Conservation (phyloP, 2,797 vertebrate genomes). For the Notolepis coatsorum region DNA sequence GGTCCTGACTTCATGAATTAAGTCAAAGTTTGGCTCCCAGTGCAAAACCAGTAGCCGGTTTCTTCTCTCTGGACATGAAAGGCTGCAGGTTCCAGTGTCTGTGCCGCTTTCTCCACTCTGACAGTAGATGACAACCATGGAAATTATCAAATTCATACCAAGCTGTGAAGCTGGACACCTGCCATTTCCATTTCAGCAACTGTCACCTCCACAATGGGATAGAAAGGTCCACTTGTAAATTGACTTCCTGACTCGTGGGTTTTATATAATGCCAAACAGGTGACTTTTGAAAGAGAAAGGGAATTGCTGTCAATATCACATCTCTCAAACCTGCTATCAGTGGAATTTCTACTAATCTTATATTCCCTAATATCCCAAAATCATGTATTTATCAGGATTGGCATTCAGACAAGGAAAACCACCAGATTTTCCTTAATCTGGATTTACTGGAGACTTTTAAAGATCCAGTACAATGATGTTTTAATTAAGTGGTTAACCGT, state of each 20-base stretch:
- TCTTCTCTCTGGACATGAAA: not conserved
- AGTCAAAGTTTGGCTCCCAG: not conserved
- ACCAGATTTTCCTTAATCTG: too few species aligned
- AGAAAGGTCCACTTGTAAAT: constrained; percentile 2
- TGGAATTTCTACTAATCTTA: too few species aligned
- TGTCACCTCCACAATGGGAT: constrained; percentile 4
- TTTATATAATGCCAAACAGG: constrained; percentile 10
- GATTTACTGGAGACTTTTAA: too few species aligned
- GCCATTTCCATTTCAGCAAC: constrained; percentile 39
- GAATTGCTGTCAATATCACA: not conserved
- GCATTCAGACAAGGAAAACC: too few species aligned
- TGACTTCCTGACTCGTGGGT: not conserved
- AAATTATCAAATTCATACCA: constrained; percentile 38
- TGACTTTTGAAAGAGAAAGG: not conserved
- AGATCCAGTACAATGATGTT: too few species aligned
- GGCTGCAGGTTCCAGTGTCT: not conserved
- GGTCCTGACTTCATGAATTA: not conserved
- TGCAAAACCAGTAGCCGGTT: not conserved
- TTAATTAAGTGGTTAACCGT: too few species aligned
- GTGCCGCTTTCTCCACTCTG: not conserved
- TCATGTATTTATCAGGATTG: too few species aligned
- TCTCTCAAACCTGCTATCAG: not conserved
- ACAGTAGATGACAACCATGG: constrained; percentile 48
- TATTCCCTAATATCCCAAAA: too few species aligned
- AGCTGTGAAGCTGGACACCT: constrained; percentile 39